phyloP scores from a whole-genome alignment of 2,797 vertebrate species.

The Acanthurus tractus region DNA sequence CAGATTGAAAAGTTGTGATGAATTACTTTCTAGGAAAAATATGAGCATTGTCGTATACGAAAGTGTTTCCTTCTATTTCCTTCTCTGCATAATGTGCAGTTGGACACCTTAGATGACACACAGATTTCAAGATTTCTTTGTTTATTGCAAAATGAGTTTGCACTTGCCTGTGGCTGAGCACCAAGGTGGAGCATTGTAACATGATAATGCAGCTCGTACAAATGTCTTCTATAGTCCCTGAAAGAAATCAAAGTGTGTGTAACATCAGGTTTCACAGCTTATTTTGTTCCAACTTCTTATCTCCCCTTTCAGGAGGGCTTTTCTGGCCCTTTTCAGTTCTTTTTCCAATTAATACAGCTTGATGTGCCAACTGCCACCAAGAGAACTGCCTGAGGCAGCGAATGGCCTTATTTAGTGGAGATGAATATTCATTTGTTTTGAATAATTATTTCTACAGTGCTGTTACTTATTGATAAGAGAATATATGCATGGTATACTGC shows the following conservation, averaged over 20 bases:
- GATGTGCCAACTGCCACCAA: slow-evolving; percentile 61
- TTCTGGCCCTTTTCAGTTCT: slow-evolving; percentile 65
- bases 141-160: slow-evolving; percentile 36
- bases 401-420: slow-evolving; percentile 76
- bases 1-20: slow-evolving; percentile 32
- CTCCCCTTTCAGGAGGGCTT: slow-evolving; percentile 63
- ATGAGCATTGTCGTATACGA: not conserved
- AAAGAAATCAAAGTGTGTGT: slow-evolving; percentile 64
- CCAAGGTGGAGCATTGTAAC: slow-evolving; percentile 37
- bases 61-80: not conserved
- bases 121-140: slow-evolving; percentile 36
- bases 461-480: slow-evolving; percentile 77
- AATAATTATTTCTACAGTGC: slow-evolving; percentile 66
- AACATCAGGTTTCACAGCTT: slow-evolving; percentile 61
- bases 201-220: slow-evolving; percentile 39
- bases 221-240: slow-evolving; percentile 30
- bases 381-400: slow-evolving; percentile 66
- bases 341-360: slow-evolving; percentile 73
- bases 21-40: slow-evolving; percentile 17
- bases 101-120: not conserved
- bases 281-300: slow-evolving; percentile 69
- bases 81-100: not conserved
- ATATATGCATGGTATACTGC: slow-evolving; percentile 49
- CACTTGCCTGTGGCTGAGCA: slow-evolving; percentile 27
- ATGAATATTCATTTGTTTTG: slow-evolving; percentile 80